phyloP scores from a whole-genome alignment of 2,113 vertebrate species.

The Entelurus aequoreus region DNA sequence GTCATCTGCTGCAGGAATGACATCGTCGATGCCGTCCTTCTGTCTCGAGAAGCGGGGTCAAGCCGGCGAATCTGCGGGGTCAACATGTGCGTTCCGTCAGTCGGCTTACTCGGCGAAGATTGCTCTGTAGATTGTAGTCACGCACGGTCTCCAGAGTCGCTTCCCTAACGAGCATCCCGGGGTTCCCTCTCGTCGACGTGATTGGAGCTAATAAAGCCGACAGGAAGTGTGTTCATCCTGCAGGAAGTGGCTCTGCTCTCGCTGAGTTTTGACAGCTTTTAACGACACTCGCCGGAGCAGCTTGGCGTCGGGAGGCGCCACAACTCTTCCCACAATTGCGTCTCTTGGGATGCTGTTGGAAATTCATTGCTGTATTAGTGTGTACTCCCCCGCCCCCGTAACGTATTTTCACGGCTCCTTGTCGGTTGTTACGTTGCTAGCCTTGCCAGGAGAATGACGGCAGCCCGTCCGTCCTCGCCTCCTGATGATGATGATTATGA shows the following conservation, averaged over 20 bases:
- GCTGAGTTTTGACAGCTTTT: slow-evolving; percentile 55
- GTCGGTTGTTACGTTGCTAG: slow-evolving; percentile 4
- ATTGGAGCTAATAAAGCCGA: slow-evolving; percentile 46
- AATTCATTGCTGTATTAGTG: slow-evolving; percentile 25
- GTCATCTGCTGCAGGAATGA: slow-evolving; percentile 29
- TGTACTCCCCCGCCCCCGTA: background rate
- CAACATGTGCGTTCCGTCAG: slow-evolving; percentile 24
- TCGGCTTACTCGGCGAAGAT: slow-evolving; percentile 14
- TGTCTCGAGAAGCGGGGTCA: slow-evolving; percentile 29
- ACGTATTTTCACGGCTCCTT: slow-evolving; percentile 15
- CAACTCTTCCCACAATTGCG: slow-evolving; percentile 42
- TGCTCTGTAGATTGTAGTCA: slow-evolving; percentile 23
- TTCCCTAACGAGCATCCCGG: slow-evolving; percentile 53
- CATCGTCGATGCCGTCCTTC: slow-evolving; percentile 26
- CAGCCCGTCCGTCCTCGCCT: background rate
- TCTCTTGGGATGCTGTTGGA: slow-evolving; percentile 41
- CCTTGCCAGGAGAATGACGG: slow-evolving; percentile 1
- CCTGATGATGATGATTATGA: slow-evolving; percentile 24
- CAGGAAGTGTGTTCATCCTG: slow-evolving; percentile 38
- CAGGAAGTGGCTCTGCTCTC: slow-evolving; percentile 41
- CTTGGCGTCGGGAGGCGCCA: slow-evolving; percentile 31
- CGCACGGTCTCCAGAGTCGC: slow-evolving; percentile 34
- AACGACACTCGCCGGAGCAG: slow-evolving; percentile 51
- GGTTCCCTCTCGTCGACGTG: slow-evolving; percentile 32
- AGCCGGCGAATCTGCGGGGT: slow-evolving; percentile 22